Conservation (phyloP, 1,140 invertebrate genomes). For the Anastrepha ludens region DNA sequence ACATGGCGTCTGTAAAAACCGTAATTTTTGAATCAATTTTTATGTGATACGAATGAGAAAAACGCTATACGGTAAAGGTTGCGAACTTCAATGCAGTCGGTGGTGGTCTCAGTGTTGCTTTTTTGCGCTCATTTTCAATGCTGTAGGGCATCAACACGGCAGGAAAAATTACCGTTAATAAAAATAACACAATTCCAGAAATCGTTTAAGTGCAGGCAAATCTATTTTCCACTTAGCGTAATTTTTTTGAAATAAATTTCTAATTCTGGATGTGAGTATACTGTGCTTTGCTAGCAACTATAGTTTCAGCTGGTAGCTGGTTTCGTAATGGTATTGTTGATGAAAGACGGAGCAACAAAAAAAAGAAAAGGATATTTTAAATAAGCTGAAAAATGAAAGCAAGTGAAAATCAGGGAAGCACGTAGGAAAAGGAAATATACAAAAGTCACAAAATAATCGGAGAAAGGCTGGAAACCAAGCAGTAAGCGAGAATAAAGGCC, state of each 20-base stretch:
- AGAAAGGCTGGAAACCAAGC: not conserved
- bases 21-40: conserved; percentile 26
- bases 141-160: not conserved
- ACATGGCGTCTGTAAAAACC: not conserved
- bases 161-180: not conserved
- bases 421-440: not conserved
- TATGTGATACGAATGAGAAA: not conserved
- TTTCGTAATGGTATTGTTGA: not conserved
- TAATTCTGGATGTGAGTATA: not conserved
- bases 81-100: no score
- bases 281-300: not conserved
- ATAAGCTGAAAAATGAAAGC: not conserved
- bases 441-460: not conserved
- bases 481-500: not conserved
- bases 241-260: not conserved
- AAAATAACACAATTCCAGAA: conserved; percentile 17
- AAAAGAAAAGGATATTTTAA: not conserved
- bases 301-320: not conserved
- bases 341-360: not conserved
- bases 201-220: not conserved
- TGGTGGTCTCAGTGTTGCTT: no score
- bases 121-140: not conserved
- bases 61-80: no score
- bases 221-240: not conserved
- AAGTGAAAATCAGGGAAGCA: not conserved